phyloP scores from a whole-genome alignment of 1,140 invertebrate genomes.

The Atta colombica region DNA sequence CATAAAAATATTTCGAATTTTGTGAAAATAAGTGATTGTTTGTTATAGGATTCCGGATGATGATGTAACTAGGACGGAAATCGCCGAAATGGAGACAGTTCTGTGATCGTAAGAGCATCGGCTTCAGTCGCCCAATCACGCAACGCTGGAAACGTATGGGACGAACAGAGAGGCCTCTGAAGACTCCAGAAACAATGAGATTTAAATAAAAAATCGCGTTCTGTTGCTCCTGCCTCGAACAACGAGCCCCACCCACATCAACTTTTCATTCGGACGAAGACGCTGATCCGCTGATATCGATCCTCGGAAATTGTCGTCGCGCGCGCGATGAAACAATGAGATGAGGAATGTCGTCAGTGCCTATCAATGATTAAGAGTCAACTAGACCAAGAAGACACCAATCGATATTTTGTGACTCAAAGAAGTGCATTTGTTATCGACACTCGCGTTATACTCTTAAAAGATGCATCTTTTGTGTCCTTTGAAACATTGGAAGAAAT shows the following conservation, averaged over 20 bases:
- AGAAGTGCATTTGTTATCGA: constrained; percentile 48
- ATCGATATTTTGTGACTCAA: constrained; percentile 17
- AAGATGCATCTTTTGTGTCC: constrained; percentile 12
- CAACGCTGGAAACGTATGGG: constrained; percentile 48
- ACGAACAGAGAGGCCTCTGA: not conserved
- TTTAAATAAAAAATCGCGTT: constrained; percentile 17
- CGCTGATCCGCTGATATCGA: constrained; percentile 29
- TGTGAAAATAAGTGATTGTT: constrained; percentile 27
- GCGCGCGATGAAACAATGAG: constrained; percentile 1
- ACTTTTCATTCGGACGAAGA: constrained; percentile 39
- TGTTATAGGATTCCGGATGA: constrained; percentile 79
- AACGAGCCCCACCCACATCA: constrained; percentile 59
- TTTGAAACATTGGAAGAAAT: constrained; percentile 6
- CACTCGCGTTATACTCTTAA: constrained; percentile 16
- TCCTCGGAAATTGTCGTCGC: constrained; percentile 12
- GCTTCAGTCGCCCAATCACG: constrained; percentile 63
- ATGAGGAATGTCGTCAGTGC: constrained; percentile 38
- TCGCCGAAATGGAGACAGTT: constrained; percentile 95
- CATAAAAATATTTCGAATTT: not conserved
- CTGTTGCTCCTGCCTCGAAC: constrained; percentile 49
- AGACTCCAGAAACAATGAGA: constrained; percentile 23
- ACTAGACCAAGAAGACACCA: constrained; percentile 41
- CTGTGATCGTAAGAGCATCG: constrained; percentile 89
- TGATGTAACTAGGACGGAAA: constrained; percentile 89
- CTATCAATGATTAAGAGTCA: constrained; percentile 47